Base-by-base conservation (phyloP, 2,888 invertebrate genomes). In the Spilarctia lutea region DNA sequence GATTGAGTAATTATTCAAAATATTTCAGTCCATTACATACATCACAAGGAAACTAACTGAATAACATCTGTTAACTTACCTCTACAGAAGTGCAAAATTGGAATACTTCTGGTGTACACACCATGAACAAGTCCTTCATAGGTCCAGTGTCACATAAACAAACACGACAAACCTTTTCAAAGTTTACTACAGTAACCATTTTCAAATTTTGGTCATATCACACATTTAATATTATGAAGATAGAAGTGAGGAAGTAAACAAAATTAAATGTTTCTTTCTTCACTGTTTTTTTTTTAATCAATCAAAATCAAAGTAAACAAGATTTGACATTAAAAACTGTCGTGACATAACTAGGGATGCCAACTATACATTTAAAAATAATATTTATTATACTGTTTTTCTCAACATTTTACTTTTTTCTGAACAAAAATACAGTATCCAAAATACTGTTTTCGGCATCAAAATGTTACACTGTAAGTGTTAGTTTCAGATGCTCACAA, bases 51-150 rank as follows among this genome's bases (percentile, higher is more conserved):
- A 52, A 13, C 4, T 60, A 27, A 60, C 27, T 60, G 56, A 56
- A 60, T 27, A 60, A 27, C 27, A 27, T 27, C n/a, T 1, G 66
- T 42, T n/a, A 48, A 71, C 79, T 90, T 87, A 95, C 96, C 90
- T 95, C 94, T 35, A 96, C 91, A 74, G 96, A 94, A 67, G 96
- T 96, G 78, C 96, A 96, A 85, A 92, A 96, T 80, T 93, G 91
- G 79, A 93, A 96, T 77, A 95, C 90, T 81, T 95, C 94, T 52
- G 94, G 86, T 18, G 94, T 90, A 81, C 94, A 94, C 74, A 92
- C 91, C 73, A 89, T 85, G 89, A 95, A 94, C 79, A 96, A 88
- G 76, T 94, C 92, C 78, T 91, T 94, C 83, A 95, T 86, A n/a
- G 93, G 92, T n/a, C 92, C 94, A 6, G 87, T 85, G 63, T 92